Evolutionary conservation across 2,113 vertebrate species (phyloP), one percentile per base, ranked within the genome.

Genomic region (Istiophorus platypterus): DNA sequence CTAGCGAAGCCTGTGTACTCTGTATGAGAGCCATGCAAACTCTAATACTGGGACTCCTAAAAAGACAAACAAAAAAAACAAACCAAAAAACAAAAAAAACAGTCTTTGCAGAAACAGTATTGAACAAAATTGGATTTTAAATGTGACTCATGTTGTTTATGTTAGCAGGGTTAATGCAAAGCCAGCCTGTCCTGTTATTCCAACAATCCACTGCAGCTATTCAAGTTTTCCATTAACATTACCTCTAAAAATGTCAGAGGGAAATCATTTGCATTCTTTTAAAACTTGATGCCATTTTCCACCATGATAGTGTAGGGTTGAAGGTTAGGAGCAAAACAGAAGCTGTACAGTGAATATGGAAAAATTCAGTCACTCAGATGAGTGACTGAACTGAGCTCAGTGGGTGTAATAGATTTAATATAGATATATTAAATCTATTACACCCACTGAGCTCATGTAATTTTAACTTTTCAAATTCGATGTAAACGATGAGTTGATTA

Each of bases 261-360:
- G 66, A 76, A 63, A 77, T 57, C 0, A 37, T 80, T 85, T 12
- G 22, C 9, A 42, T 65, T 75, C 51, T 84, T 72, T 42, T 2
- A 49, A 52, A 72, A 31, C 67, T 37, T 7, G 41, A 31, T 18
- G 3, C 18, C 1, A n/a, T 27, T 51, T 61, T 67, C 27, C 22
- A 26, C 2, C 29, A 54, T 20, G 27, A 52, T 14, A 18, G 68
- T 26, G 31, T 1, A 56, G 20, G 18, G 18, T 13, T 68, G 42
- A 31, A 62, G 9, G 58, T 26, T 20, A 1, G 0, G 18, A 62
- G 34, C 58, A 29, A 34, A 58, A 39, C 11, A 27, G 39, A 58
- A 34, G 20, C 22, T 56, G 15, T 17, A 39, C n/a, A 61, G 2
- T 11, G 51, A 54, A 45, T 56, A 5, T 61, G 18, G 57, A 61